Conservation (phyloP, 2,113 vertebrate genomes). For the Gracilinanus agilis region DNA sequence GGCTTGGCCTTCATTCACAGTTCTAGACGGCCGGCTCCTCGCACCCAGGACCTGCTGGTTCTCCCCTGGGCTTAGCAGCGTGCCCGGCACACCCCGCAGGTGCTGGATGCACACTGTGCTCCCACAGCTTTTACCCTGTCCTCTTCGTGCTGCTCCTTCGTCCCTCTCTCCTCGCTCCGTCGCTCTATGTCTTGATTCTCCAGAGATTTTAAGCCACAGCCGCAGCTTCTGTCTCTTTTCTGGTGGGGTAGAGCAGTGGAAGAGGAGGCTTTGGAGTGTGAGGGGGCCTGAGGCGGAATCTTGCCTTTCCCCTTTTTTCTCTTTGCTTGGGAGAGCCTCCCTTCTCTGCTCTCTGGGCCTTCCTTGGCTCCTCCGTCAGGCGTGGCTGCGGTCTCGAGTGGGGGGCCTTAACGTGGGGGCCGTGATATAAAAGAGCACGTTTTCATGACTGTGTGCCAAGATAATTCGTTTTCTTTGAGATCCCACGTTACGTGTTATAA, state of each 20-base stretch:
- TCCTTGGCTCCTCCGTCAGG: neutral
- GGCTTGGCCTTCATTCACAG: neutral
- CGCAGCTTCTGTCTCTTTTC: neutral
- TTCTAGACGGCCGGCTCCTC: neutral
- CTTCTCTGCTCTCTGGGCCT: neutral
- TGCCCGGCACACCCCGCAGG: neutral
- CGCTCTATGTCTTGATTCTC: neutral
- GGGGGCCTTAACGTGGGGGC: too few species aligned
- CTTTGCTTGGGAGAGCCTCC: too few species aligned
- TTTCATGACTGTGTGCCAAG: neutral
- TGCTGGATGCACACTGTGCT: neutral
- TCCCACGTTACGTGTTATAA: neutral
- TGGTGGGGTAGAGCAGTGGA: rapidly evolving
- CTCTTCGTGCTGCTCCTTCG: neutral
- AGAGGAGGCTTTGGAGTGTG: neutral
- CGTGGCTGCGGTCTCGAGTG: neutral
- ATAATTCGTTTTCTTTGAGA: neutral
- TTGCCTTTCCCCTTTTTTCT: too few species aligned
- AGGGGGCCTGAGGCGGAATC: neutral
- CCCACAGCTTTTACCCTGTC: neutral
- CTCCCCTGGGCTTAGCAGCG: neutral
- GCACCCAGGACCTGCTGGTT: neutral
- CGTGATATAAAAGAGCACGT: neutral
- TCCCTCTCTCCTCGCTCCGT: neutral
- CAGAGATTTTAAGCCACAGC: neutral